A percentile compares a stretch with the other conserved stretches of the same genome.
phyloP scores from a whole-genome alignment of 2,888 invertebrate species.

The Cosmopolites sordidus region DNA sequence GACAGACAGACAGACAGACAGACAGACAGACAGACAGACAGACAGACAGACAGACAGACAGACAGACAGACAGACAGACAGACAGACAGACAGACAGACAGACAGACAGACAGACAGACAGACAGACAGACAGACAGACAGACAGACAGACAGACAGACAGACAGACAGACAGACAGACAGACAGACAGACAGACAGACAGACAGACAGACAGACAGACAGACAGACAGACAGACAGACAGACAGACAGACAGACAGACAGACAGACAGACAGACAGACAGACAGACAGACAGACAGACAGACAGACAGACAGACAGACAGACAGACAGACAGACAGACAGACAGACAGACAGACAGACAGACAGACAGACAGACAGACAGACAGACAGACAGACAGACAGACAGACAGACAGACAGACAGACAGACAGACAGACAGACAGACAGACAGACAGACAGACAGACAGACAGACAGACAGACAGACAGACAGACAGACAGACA shows the following conservation, averaged over 20 bases:
- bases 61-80: conserved; percentile 24
- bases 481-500: conserved; percentile 24
- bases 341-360: conserved; percentile 23
- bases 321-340: conserved; percentile 24
- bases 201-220: conserved; percentile 24
- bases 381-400: conserved; percentile 24
- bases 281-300: conserved; percentile 23
- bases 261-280: conserved; percentile 23
- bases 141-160: conserved; percentile 22
- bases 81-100: conserved; percentile 24
- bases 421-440: conserved; percentile 24
- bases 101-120: conserved; percentile 23
- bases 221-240: conserved; percentile 23
- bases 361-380: conserved; percentile 24
- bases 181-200: conserved; percentile 22
- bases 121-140: conserved; percentile 12
- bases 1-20: conserved; percentile 23
- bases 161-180: conserved; percentile 23
- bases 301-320: conserved; percentile 24
- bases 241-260: conserved; percentile 23
- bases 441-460: conserved; percentile 15
- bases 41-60: conserved; percentile 24
- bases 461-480: conserved; percentile 19
- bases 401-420: conserved; percentile 23
- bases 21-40: conserved; percentile 24